A percentile compares a stretch with the other conserved stretches of the same genome.
These are phyloP conservation scores for Drosophila subpulchrella DNA, from an alignment of 1,140 invertebrate species.

Conservation along the genomic window DNA sequence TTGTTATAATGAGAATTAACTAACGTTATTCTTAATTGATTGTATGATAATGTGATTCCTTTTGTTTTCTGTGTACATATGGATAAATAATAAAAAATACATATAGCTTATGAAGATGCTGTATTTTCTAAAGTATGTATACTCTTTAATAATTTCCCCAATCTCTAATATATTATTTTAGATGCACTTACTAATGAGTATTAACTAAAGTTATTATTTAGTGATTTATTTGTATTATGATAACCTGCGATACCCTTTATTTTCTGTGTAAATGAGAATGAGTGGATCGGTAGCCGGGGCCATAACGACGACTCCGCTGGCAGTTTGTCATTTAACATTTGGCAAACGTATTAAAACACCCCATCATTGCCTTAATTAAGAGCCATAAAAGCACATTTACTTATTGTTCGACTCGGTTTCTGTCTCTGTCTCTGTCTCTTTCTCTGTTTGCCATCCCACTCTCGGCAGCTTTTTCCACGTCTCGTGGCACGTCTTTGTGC, in stretches of 20 bases:
- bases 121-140: too few relatives aligned
- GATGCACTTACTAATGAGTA: too few relatives aligned
- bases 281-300: constrained; percentile 25
- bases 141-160: too few relatives aligned
- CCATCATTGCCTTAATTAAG: constrained; percentile 85
- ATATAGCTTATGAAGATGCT: too few relatives aligned
- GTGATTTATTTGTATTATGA: not conserved
- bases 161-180: too few relatives aligned
- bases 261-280: not conserved
- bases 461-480: constrained; percentile 18
- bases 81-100: too few relatives aligned
- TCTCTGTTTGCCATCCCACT: not conserved
- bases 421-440: constrained; percentile 26
- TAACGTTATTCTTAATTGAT: too few relatives aligned
- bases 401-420: constrained; percentile 65
- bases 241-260: not conserved
- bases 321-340: constrained; percentile 84
- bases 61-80: too few relatives aligned
- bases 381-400: constrained; percentile 85
- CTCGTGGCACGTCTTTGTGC: constrained; percentile 55
- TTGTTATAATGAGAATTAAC: too few relatives aligned
- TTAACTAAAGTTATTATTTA: not conserved
- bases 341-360: constrained; percentile 84
- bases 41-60: too few relatives aligned
- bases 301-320: constrained; percentile 38